These are phyloP conservation scores for Drosophila atripex DNA, from an alignment of 2,888 invertebrate genomes.

Conservation along the genomic window DNA sequence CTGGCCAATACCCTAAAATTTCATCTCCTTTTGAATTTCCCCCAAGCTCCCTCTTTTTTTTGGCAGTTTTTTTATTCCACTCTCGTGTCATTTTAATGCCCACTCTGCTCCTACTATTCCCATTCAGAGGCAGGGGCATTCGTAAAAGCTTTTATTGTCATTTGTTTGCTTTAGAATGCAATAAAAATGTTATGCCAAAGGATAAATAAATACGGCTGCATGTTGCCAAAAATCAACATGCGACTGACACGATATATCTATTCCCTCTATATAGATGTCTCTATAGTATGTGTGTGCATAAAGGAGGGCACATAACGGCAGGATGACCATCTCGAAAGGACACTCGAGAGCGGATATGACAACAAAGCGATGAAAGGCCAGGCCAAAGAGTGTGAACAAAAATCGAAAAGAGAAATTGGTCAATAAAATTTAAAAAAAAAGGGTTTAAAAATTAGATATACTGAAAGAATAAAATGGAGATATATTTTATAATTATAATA, in stretches of 20 bases:
- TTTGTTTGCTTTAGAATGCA: conserved; percentile 62
- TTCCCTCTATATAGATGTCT: not conserved
- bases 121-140: conserved; percentile 10
- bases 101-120: conserved; percentile 1
- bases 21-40: not conserved
- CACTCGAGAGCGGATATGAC: conserved; percentile 4
- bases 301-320: conserved; percentile 11
- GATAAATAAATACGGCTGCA: conserved; percentile 51
- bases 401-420: not conserved
- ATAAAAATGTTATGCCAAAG: conserved; percentile 64
- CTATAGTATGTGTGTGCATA: not conserved
- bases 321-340: conserved; percentile 22
- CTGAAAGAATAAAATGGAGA: no score
- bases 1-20: not conserved
- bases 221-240: conserved; percentile 47
- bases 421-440: not conserved
- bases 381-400: not conserved
- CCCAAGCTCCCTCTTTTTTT: not conserved
- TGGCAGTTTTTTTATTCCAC: conserved; percentile 9
- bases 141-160: conserved; percentile 55
- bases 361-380: not conserved
- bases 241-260: conserved; percentile 34
- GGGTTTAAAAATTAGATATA: no score
- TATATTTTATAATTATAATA: no score
- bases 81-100: conserved; percentile 39